A percentile compares a stretch with the other conserved stretches of the same genome.
Conservation (phyloP, 2,888 invertebrate genomes). For the Heliconius sara region DNA sequence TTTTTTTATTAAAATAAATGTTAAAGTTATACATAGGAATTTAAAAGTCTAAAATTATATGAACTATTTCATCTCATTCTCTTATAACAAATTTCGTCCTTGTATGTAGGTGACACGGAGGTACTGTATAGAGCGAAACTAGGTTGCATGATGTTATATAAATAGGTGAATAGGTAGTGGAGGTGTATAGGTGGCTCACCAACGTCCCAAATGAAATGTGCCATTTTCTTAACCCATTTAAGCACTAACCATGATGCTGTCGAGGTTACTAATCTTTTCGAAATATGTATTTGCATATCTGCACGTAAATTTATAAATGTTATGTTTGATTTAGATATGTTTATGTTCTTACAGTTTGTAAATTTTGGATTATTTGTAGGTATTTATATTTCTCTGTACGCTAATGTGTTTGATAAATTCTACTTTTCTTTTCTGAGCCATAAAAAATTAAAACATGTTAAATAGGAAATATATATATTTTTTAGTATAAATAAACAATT, state of each 20-base stretch:
- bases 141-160: slow-evolving; percentile 27
- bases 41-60: background rate
- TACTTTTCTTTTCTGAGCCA: background rate
- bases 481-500: background rate
- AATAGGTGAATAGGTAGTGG: background rate
- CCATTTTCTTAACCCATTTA: slow-evolving; percentile 40
- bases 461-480: background rate
- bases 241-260: background rate
- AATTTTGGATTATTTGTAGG: background rate
- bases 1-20: background rate
- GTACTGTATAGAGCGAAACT: slow-evolving; percentile 6
- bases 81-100: background rate
- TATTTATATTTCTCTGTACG: background rate
- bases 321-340: background rate
- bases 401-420: background rate
- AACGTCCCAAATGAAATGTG: slow-evolving; percentile 28
- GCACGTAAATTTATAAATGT: background rate
- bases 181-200: slow-evolving; percentile 9
- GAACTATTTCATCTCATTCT: background rate
- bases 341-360: background rate
- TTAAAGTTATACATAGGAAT: background rate
- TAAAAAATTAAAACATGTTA: background rate
- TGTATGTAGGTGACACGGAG: background rate
- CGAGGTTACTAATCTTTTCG: background rate
- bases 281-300: background rate